phyloP scores from a whole-genome alignment of 2,888 invertebrate genomes.

The Meghimatium bilineatum region DNA sequence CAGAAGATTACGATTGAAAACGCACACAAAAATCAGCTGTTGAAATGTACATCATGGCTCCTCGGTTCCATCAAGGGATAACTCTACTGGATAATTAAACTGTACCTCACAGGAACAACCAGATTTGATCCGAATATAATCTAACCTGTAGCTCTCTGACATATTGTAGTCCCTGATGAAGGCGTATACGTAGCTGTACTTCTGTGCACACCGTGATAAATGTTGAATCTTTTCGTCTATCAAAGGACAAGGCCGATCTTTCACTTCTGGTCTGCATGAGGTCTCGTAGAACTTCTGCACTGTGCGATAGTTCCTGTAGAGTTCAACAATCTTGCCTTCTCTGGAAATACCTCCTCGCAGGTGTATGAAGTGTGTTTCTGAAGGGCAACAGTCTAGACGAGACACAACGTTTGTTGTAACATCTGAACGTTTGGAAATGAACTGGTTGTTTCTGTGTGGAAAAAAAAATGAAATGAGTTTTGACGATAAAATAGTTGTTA shows the following conservation, averaged over 20 bases:
- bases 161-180: conserved; percentile 83
- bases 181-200: conserved; percentile 90
- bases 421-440: conserved; percentile 54
- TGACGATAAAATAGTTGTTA: background rate
- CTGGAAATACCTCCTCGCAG: conserved; percentile 87
- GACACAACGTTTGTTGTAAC: conserved; percentile 39
- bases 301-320: conserved; percentile 83
- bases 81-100: conserved; percentile 21
- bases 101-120: conserved; percentile 90
- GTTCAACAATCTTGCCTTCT: conserved; percentile 81
- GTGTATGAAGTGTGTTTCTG: conserved; percentile 86
- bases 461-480: background rate
- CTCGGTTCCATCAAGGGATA: background rate
- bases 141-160: conserved; percentile 84
- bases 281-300: conserved; percentile 85
- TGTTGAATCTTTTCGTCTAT: conserved; percentile 84
- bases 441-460: conserved; percentile 54
- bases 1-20: too few relatives aligned
- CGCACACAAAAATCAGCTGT: too few relatives aligned
- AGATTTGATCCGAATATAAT: conserved; percentile 88
- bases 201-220: conserved; percentile 88
- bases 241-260: conserved; percentile 86
- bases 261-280: conserved; percentile 85
- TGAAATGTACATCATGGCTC: background rate
- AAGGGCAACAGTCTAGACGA: conserved; percentile 86